Percentiles rank a stretch among this genome's conserved stretches.
Conservation (phyloP, 2,888 invertebrate genomes). For the Cheilosia variabilis region DNA sequence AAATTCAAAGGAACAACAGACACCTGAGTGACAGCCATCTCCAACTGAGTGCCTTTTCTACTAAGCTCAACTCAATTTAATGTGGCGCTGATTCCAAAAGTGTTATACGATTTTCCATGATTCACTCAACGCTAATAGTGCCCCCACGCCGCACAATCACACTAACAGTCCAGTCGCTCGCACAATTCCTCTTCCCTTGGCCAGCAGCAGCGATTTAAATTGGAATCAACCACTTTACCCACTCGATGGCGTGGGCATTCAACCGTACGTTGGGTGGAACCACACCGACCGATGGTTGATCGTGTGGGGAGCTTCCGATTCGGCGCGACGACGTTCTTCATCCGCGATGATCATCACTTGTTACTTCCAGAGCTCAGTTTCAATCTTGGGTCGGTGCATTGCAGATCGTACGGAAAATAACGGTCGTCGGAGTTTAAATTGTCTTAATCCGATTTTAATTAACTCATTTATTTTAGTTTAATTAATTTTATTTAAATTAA, state of each 20-base stretch:
- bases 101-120: constrained; percentile 25
- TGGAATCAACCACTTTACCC: constrained; percentile 38
- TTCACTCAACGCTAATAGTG: constrained; percentile 9
- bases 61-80: constrained; percentile 5
- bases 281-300: constrained; percentile 21
- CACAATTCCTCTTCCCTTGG: not conserved
- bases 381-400: constrained; percentile 59
- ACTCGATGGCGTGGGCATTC: constrained; percentile 42
- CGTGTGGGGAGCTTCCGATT: constrained; percentile 54
- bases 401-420: constrained; percentile 36
- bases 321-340: constrained; percentile 17
- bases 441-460: constrained; percentile 14
- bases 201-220: constrained; percentile 26
- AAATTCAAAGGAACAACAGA: not conserved
- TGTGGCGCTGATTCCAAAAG: not conserved
- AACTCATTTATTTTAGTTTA: constrained; percentile 6
- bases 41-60: constrained; percentile 5
- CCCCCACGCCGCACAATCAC: constrained; percentile 11
- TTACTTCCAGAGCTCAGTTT: constrained; percentile 61
- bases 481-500: not conserved
- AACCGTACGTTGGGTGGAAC: constrained; percentile 31
- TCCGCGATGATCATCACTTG: constrained; percentile 64
- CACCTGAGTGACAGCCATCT: not conserved
- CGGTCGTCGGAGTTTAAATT: constrained; percentile 20
- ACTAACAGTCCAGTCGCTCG: not conserved